phyloP scores from a whole-genome alignment of 2,113 vertebrate genomes.

The Ammodytes marinus region DNA sequence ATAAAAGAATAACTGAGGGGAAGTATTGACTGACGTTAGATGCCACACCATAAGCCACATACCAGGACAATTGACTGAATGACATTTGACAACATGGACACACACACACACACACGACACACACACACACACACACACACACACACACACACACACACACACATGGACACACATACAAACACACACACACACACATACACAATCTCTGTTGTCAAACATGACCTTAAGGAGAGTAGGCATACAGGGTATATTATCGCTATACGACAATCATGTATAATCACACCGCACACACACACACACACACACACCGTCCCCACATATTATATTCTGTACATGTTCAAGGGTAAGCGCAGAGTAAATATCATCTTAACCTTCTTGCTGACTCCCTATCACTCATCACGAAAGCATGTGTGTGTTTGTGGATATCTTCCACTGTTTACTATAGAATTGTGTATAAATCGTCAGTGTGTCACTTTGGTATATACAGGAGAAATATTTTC shows the following conservation, averaged over 20 bases:
- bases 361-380: slow-evolving; percentile 24
- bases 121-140: not conserved
- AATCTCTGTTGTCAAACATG: not conserved
- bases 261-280: not conserved
- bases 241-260: too few relatives aligned
- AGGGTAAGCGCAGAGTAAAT: slow-evolving; percentile 22
- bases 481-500: not conserved
- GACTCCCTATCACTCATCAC: slow-evolving; percentile 17
- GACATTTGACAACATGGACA: not conserved
- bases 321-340: slow-evolving; percentile 25
- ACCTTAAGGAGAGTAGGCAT: too few relatives aligned
- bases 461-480: not conserved
- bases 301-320: not conserved
- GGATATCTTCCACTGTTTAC: not conserved
- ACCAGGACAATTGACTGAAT: not conserved
- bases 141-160: not conserved
- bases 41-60: slow-evolving; percentile 4
- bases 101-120: too few relatives aligned
- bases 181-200: slow-evolving; percentile 5
- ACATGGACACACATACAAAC: not conserved
- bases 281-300: too few relatives aligned
- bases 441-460: not conserved
- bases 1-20: not conserved
- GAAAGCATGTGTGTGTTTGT: not conserved
- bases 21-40: not conserved